Conservation (phyloP, 2,888 invertebrate species). For the Fragum fragum region DNA sequence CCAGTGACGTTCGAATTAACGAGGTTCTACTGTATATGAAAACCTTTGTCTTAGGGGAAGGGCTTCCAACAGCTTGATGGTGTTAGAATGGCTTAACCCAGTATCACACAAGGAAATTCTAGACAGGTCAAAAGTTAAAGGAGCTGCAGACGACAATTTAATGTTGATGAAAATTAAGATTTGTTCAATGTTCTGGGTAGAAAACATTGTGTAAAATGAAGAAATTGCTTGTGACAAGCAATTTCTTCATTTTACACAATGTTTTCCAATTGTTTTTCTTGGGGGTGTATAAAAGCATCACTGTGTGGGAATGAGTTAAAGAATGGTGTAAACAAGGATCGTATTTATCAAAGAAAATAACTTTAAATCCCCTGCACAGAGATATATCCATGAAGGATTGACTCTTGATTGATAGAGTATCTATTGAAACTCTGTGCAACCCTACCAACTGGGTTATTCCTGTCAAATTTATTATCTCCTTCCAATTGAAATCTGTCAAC, state of each 20-base stretch:
- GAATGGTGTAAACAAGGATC: neutral
- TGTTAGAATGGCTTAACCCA: too few species aligned
- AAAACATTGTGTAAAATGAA: too few species aligned
- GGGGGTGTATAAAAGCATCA: neutral
- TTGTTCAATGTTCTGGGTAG: too few species aligned
- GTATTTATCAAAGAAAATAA: neutral
- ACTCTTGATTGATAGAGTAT: conserved; percentile 4
- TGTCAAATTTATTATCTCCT: conserved; percentile 6
- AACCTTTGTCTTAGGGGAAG: too few species aligned
- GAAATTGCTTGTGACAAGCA: conserved; percentile 3
- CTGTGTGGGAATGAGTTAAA: neutral
- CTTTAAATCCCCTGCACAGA: conserved; percentile 8
- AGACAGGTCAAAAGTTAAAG: too few species aligned
- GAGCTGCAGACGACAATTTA: too few species aligned
- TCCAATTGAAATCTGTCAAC: neutral
- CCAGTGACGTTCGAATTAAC: too few species aligned
- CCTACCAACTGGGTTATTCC: neutral
- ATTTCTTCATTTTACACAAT: conserved; percentile 7
- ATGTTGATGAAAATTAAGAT: too few species aligned
- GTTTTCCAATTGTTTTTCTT: too few species aligned
- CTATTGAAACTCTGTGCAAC: conserved; percentile 2
- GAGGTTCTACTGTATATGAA: too few species aligned
- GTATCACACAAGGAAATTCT: too few species aligned
- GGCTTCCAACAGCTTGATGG: too few species aligned
- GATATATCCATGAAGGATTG: conserved; percentile 4